Evolutionary conservation across 2,797 vertebrate genomes (phyloP), one percentile per base, ranked within the genome.

Genomic region (Poecilia picta): DNA sequence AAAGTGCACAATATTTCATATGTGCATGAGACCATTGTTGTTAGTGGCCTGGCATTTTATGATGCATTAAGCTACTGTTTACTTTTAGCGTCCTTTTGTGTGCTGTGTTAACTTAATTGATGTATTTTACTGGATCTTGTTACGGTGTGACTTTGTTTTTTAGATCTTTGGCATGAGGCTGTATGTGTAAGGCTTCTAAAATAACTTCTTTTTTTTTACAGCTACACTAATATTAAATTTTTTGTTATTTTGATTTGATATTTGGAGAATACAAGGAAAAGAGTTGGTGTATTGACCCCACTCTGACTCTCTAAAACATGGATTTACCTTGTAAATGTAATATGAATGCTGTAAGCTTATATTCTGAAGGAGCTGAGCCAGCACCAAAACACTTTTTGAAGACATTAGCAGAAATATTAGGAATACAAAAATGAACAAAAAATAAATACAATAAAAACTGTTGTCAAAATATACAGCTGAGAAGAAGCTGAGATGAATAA

Each of bases 11-110:
- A 74, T 75, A 74, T 75, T 72, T 82, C 59, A 71, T 75, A 79
- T 73, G 73, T 78, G 83, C 85, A 74, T 83, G 75, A 82, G 59
- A 72, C 74, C 74, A 80, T 74, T 75, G 77, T 74, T 77, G 72
- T 82, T 70, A 23, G 76, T 73, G 78, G 74, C 74, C 82, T 57
- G 71, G 74, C 87, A 85, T 93, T 91, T 91, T 86, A 85, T 85
- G 74, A 89, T 83, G 75, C 79, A 87, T 88, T 89, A 83, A 0
- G 74, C 79, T 86, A 83, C 80, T 39, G 70, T 80, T 76, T 79
- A 68, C 85, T 82, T 87, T 91, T 76, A 74, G 33, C 75, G 23
- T 28, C 53, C 76, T 81, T 72, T 66, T 81, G 62, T 73, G 59
- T 49, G 59, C 53, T 31, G 43, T 70, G 8, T 57, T 75, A n/a